Evolutionary conservation across 2,113 vertebrate species (phyloP), one percentile per base, ranked within the genome.

Genomic region (Vanacampus margaritifer): DNA sequence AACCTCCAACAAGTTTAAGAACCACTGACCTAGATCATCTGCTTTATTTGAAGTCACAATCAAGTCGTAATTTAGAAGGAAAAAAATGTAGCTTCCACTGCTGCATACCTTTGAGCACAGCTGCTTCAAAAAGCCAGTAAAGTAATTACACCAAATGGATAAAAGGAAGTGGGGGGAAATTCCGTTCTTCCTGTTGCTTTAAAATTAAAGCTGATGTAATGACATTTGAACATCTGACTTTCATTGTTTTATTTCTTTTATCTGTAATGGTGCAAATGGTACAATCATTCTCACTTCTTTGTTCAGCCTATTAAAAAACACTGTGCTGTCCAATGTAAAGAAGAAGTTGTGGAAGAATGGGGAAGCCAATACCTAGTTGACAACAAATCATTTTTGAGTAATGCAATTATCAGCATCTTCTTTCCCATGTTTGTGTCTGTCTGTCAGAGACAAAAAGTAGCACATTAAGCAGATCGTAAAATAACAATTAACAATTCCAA

Each of bases 311-410:
- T 32, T 32, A 32, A 32, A 37, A 37, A 36, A 59, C 4, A 10
- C 56, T 3, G 17, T 37, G 1, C 36, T 12, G 57, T 14, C 57
- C 32, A n/a, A 37, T 59, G 32, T 60, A 75, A 81, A 70, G 39
- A 79, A 76, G 71, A 84, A 85, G 63, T 60, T 68, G 0, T 14
- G 28, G 58, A 35, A 9, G 32, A 59, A 36, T 2, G 19, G 19
- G 57, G 57, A 59, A 37, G 57, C 36, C 36, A n/a, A 37, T 37
- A 59, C 2, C 16, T n/a, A 36, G 57, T 36, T 36, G 32, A 59
- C 57, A 36, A 19, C 16, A 59, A 58, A 35, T 17, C 6, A 11
- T 59, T 59, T 59, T 59, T 59, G 11, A 37, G 7, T 8, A 6
- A 21, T 21, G 16, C 57, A n/a, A 36, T 59, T 36, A 36, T 73